Base-by-base conservation (phyloP, 2,113 vertebrate species). In the Eretmochelys imbricata region DNA sequence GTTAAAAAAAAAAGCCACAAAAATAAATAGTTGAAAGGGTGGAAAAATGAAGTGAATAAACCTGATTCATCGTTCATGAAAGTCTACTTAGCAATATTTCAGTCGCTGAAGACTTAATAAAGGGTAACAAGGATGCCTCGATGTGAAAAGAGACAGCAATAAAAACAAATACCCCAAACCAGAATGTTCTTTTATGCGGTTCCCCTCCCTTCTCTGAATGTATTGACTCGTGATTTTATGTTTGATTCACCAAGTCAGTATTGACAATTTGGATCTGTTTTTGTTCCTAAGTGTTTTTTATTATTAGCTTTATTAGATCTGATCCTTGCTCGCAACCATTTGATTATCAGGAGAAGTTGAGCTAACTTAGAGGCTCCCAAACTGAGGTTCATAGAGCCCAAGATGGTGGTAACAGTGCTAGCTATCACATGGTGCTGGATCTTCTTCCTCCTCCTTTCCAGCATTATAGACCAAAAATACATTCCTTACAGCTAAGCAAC, bases 71-170 rank as follows among this genome's bases (percentile, higher is more conserved):
- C 1, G 1, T 53, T 90, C 11, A 19, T 85, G 25, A 35, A 92
- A 72, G 17, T 89, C 16, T 22, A 25, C 57, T 88, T 93, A 16
- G 35, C 54, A 87, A 85, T 35, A 94, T 88, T 90, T 31, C 11
- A 27, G 20, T 83, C 82, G 80, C 42, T 93, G 85, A 93, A 80
- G 72, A 90, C 84, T 62, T 87, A 78, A 85, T 90, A 13, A 93
- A 81, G 31, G 91, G 16, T 85, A 91, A 89, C 19, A 29, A 14
- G 13, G 31, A 83, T 29, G 20, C 82, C 59, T 55, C 59, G 84
- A 95, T 88, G 78, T 53, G 38, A 49, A 1, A 80, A 62, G 31
- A 65, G 4, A 88, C 75, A 10, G 48, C 14, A 92, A 82, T 12
- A 42, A 35, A 24, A 50, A 7, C 16, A 42, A 31, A 25, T 54